phyloP scores from a whole-genome alignment of 2,888 invertebrate species.

The Cacoxenus indagator region DNA sequence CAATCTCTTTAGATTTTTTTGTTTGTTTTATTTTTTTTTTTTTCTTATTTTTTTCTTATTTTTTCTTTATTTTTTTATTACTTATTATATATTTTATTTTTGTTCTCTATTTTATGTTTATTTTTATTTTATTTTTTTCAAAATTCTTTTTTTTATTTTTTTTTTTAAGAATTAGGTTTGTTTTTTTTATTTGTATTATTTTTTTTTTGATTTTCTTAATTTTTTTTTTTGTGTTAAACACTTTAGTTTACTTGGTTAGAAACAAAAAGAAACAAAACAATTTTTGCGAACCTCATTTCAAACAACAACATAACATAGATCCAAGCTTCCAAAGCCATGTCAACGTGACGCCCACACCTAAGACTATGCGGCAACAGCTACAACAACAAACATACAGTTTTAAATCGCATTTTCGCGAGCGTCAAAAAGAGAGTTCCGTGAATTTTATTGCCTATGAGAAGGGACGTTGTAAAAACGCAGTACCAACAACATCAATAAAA shows the following conservation, averaged over 20 bases:
- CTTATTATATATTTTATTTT: background rate
- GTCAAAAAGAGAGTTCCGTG: slow-evolving; percentile 22
- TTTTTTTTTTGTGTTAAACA: background rate
- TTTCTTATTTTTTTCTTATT: background rate
- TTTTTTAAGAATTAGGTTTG: background rate
- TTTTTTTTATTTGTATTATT: background rate
- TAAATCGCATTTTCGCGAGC: slow-evolving; percentile 21
- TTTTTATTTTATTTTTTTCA: background rate
- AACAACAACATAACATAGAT: background rate
- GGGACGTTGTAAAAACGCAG: background rate
- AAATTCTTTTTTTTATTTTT: background rate
- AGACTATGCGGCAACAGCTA: background rate
- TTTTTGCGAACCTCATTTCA: background rate
- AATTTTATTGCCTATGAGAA: slow-evolving; percentile 10
- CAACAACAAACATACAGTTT: background rate
- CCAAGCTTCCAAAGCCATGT: background rate
- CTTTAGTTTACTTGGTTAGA: background rate
- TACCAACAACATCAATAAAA: background rate
- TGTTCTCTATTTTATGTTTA: background rate
- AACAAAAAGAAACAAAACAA: background rate
- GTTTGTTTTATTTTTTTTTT: background rate
- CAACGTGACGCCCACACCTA: background rate
- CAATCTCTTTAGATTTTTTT: background rate
- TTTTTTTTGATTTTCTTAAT: background rate
- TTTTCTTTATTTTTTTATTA: background rate